Base-by-base conservation (phyloP, 2,113 vertebrate genomes). In the Boleophthalmus pectinirostris region DNA sequence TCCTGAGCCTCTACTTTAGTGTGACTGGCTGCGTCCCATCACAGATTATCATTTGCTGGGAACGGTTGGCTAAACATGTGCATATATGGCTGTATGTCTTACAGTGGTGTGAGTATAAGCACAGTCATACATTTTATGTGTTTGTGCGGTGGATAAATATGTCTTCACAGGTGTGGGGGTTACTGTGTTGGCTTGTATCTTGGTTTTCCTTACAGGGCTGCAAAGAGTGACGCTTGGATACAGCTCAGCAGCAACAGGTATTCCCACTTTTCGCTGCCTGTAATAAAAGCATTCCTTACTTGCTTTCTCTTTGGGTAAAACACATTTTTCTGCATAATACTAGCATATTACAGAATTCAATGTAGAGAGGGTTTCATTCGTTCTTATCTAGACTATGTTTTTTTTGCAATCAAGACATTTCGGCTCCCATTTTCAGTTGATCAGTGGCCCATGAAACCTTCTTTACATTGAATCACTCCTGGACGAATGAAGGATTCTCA, bases 51-150 rank as follows among this genome's bases (percentile, higher is more conserved):
- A 24, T 47, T 47, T 23, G 20, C 18, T 12, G 35, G 21, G 9
- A n/a, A 64, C 21, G 13, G 13, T 66, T 23, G 11, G 65, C 65
- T 47, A 66, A 66, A 66, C 65, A 66, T 47, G 65, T 46, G 65
- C 65, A 47, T 47, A 47, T 66, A 47, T 66, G 65, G 65, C 7
- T 7, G 24, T 33, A 61, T 61, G 58, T 61, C 58, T 13, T 43
- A 35, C 1, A 47, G 45, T 6, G 14, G 65, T 46, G 43, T 24
- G 45, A 66, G 65, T 46, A 18, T 20, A 66, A 66, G 47, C 65
- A 16, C 38, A 2, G 65, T 47, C 65, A 66, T 47, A 66, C 65
- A 47, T 24, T 43, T 66, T 46, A 23, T 47, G 23, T 47, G 65
- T 66, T 66, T 66, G 43, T 66, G 43, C 65, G 15, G 11, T 15